phyloP scores from a whole-genome alignment of 2,797 vertebrate genomes.

The Chromobotia macracanthus region DNA sequence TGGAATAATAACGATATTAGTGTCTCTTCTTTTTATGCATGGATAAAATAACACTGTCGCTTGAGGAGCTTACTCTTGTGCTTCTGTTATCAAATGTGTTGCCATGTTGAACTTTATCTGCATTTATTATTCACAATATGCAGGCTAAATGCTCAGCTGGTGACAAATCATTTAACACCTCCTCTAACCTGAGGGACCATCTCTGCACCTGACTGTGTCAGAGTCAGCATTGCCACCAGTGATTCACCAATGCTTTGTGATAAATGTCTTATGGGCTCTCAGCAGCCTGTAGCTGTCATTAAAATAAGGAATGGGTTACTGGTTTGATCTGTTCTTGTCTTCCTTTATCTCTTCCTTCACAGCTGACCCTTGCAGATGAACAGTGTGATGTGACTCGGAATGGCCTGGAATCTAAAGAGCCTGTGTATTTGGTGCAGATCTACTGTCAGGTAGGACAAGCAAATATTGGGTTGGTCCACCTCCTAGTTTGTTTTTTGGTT shows the following conservation, averaged over 20 bases:
- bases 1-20: neutral
- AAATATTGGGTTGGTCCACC: neutral
- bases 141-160: conserved; percentile 46
- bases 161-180: conserved; percentile 43
- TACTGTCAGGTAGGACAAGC: conserved; percentile 89
- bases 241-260: conserved; percentile 1
- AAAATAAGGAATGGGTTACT: conserved; percentile 19
- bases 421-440: conserved; percentile 96
- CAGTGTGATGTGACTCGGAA: conserved; percentile 92
- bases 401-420: conserved; percentile 92
- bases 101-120: conserved; percentile 37
- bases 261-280: conserved; percentile 10
- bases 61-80: conserved; percentile 36
- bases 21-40: conserved; percentile 6
- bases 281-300: conserved; percentile 1
- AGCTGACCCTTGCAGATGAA: conserved; percentile 90
- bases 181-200: conserved; percentile 1
- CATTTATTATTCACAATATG: conserved; percentile 55
- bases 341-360: conserved; percentile 49
- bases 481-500: neutral
- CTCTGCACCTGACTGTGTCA: conserved; percentile 12
- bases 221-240: neutral
- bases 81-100: conserved; percentile 21
- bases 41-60: neutral
- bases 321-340: conserved; percentile 39